A percentile compares a stretch with the other conserved stretches of the same genome.
phyloP scores from a whole-genome alignment of 64 coral and sea anemone genomes.

The Trachythela sp. region DNA sequence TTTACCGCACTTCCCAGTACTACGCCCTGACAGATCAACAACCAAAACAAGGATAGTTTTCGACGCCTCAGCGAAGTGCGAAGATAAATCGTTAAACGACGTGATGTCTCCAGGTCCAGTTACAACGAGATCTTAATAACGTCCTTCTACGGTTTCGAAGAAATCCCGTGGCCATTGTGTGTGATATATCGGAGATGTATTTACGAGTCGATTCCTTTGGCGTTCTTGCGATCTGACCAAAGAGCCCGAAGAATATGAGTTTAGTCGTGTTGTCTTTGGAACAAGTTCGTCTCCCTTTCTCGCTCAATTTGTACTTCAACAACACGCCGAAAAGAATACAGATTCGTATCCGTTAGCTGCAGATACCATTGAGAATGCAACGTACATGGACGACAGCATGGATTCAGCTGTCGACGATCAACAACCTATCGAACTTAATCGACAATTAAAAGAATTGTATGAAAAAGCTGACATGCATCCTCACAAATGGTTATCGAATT shows the following conservation, averaged over 20 bases:
- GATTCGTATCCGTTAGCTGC: constrained; percentile 61
- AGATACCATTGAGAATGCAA: constrained; percentile 62
- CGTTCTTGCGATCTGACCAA: constrained; percentile 24
- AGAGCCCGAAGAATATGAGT: constrained; percentile 63
- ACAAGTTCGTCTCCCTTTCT: constrained; percentile 54
- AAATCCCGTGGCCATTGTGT: background rate
- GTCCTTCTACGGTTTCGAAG: background rate
- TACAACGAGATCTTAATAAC: background rate
- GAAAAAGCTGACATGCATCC: constrained; percentile 61
- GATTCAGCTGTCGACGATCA: constrained; percentile 50
- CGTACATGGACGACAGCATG: constrained; percentile 63
- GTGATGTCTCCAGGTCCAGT: background rate
- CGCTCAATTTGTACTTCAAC: constrained; percentile 56
- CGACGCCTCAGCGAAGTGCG: background rate
- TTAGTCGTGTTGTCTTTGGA: constrained; percentile 63
- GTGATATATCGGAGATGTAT: background rate
- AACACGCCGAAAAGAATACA: constrained; percentile 48
- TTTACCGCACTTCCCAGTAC: constrained; percentile 34
- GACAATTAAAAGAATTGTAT: constrained; percentile 46
- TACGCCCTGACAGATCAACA: background rate
- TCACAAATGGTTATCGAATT: constrained; percentile 68
- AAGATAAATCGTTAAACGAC: background rate
- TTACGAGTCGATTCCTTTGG: constrained; percentile 32
- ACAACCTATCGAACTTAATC: constrained; percentile 44
- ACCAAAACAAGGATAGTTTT: background rate